phyloP scores from a whole-genome alignment of 2,113 vertebrate species.

The Centropus unirufus region DNA sequence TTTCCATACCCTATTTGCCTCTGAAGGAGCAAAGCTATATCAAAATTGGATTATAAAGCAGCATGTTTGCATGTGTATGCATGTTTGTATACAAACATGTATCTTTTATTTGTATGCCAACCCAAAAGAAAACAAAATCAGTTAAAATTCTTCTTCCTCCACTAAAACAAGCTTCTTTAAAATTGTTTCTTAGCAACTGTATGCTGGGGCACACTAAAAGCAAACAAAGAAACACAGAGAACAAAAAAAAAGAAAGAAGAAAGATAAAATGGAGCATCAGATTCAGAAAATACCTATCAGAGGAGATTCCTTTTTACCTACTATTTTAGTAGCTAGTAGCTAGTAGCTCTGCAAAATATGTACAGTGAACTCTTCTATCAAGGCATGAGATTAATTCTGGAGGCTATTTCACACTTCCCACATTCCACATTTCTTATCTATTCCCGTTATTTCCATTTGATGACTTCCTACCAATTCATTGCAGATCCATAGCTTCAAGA shows the following conservation, averaged over 20 bases:
- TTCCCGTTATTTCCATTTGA: conserved; percentile 38
- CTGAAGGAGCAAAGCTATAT: neutral
- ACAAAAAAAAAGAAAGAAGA: accelerated
- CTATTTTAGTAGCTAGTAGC: conserved; percentile 28
- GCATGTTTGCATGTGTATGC: neutral
- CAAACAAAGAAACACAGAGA: neutral
- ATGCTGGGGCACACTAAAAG: neutral
- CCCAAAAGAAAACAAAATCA: neutral
- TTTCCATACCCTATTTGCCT: neutral
- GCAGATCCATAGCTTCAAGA: conserved; percentile 7
- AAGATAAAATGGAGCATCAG: neutral
- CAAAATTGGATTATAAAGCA: neutral
- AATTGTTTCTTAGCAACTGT: neutral
- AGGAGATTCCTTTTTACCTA: conserved; percentile 35
- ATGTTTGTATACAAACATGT: neutral
- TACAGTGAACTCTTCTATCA: neutral
- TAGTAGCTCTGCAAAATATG: neutral
- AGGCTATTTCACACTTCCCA: conserved; percentile 34
- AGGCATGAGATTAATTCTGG: neutral
- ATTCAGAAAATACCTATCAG: neutral
- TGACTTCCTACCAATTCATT: conserved; percentile 11
- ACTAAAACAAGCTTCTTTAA: neutral
- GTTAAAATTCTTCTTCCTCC: neutral
- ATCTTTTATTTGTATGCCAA: neutral
- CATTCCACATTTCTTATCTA: conserved; percentile 16